Base-by-base conservation (phyloP, 2,888 invertebrate genomes). In the Eudasyphora cyanicolor region DNA sequence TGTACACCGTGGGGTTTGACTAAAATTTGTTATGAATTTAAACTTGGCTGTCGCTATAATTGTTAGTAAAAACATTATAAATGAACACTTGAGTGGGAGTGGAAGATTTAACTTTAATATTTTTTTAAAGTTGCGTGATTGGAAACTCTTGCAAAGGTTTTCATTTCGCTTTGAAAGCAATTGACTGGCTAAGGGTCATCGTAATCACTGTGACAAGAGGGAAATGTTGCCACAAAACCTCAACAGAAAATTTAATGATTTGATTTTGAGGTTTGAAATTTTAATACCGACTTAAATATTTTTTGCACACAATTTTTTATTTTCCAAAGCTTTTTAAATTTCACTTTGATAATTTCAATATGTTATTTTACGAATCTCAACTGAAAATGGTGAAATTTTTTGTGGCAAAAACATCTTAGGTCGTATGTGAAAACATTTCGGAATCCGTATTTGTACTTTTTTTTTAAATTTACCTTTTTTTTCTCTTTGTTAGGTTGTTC, bases 401-500 rank as follows among this genome's bases (percentile, higher is more conserved):
- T n/a, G n/a, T n/a, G n/a, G n/a, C n/a, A n/a, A n/a, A n/a, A n/a
- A n/a, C n/a, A n/a, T n/a, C n/a, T n/a, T n/a, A n/a, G n/a, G n/a
- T n/a, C n/a, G n/a, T n/a, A n/a, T n/a, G n/a, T n/a, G n/a, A n/a
- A n/a, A n/a, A n/a, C n/a, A n/a, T n/a, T n/a, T n/a, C 38, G 7
- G 38, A 3, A 7, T 19, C 17, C 0, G 49, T 12, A 70, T 24
- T 42, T 49, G 24, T 24, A n/a, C 7, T 24, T 2, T 70, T 27
- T 29, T 27, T 14, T n/a, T 12, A 10, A 4, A 35, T 42, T 35
- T 60, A 8, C 17, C 12, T 35, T 51, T 1, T 5, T 69, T 45
- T 32, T 32, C 57, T 57, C 70, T 14, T n/a, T 86, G 85, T 0
- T 86, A 94, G 94, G 93, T 93, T 12, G 93, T 97, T 42, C 94